These are phyloP conservation scores for Altica lythri DNA, from an alignment of 2,888 invertebrate genomes.

Conservation along the genomic window DNA sequence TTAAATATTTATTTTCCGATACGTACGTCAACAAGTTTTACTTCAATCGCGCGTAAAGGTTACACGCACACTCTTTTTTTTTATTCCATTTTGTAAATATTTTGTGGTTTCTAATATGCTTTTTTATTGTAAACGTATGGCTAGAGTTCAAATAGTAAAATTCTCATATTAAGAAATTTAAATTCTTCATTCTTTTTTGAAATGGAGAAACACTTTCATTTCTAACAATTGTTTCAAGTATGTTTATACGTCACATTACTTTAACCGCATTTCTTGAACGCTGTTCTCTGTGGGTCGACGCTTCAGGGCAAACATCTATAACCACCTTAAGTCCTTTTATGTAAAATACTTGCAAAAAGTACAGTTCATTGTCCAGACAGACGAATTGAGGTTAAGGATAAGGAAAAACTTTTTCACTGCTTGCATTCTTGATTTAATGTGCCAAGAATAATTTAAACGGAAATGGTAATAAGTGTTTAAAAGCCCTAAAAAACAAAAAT, in stretches of 20 bases:
- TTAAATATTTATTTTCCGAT: too few relatives aligned
- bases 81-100: too few relatives aligned
- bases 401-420: conserved; percentile 1
- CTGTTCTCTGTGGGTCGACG: conserved; percentile 35
- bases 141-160: not conserved
- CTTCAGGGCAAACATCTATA: conserved; percentile 29
- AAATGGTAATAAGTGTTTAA: too few relatives aligned
- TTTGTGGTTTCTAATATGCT: too few relatives aligned
- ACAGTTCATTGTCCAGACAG: conserved; percentile 28
- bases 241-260: conserved; percentile 38
- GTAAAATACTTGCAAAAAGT: conserved; percentile 32
- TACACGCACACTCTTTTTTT: too few relatives aligned
- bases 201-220: conserved; percentile 36
- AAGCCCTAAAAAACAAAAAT: too few relatives aligned
- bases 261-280: conserved; percentile 39
- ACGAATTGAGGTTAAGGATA: conserved; percentile 26
- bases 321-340: conserved; percentile 31
- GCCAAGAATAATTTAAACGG: too few relatives aligned
- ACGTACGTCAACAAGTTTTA: too few relatives aligned
- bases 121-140: too few relatives aligned
- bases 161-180: too few relatives aligned
- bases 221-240: conserved; percentile 42
- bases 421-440: too few relatives aligned
- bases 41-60: too few relatives aligned
- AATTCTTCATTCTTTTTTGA: not conserved